phyloP scores from a whole-genome alignment of 2,113 vertebrate species.

The Ursus arctos region DNA sequence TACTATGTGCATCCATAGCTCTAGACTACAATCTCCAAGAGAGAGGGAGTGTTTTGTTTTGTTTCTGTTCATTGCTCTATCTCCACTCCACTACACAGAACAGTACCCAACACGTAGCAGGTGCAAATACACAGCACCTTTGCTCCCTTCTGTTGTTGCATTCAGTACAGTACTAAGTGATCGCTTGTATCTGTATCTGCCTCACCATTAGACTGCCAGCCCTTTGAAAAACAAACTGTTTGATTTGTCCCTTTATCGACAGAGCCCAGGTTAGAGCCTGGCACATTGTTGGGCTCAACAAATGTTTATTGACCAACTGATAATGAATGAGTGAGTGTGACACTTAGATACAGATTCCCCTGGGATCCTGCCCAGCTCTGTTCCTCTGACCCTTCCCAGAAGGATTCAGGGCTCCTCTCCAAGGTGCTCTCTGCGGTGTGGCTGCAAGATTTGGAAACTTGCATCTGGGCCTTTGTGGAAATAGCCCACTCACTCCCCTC shows the following conservation, averaged over 20 bases:
- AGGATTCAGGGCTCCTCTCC: background rate
- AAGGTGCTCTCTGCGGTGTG: background rate
- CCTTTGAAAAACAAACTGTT: background rate
- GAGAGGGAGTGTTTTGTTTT: background rate
- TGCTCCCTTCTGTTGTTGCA: background rate
- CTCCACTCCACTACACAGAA: background rate
- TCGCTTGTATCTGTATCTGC: background rate
- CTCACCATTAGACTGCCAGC: background rate
- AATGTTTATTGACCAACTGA: background rate
- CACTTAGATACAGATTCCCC: background rate
- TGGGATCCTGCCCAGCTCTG: background rate
- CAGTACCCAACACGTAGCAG: background rate
- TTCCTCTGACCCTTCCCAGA: background rate
- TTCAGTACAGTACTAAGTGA: background rate
- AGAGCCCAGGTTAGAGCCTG: background rate
- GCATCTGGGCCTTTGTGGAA: background rate
- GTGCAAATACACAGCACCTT: background rate
- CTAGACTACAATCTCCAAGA: background rate
- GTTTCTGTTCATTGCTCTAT: background rate
- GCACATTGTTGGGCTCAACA: background rate
- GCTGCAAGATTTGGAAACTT: background rate
- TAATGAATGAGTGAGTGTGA: background rate
- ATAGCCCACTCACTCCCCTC: background rate
- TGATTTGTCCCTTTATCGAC: background rate
- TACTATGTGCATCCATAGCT: fast-evolving